Conservation (phyloP, 2,888 invertebrate species). For the Bellardia bayeri region DNA sequence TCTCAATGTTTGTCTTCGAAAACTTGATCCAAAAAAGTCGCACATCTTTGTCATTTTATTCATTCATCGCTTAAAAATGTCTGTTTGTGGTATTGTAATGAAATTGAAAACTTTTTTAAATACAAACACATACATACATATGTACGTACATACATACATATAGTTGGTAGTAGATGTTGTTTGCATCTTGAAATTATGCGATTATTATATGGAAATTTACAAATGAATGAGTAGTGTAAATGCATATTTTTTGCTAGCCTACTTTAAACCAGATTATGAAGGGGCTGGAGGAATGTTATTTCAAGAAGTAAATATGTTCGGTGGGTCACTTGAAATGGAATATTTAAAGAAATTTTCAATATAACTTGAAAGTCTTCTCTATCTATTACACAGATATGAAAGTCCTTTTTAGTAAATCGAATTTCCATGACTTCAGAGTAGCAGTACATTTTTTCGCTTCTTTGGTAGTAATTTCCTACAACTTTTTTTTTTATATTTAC, state of each 20-base stretch:
- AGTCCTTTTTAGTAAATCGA: no score
- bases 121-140: background rate
- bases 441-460: no score
- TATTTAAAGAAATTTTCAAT: no score
- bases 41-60: constrained; percentile 39
- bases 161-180: constrained; percentile 18
- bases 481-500: no score
- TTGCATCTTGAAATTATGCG: constrained; percentile 53
- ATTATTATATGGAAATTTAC: constrained; percentile 53
- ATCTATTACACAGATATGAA: no score
- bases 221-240: constrained; percentile 45
- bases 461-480: no score
- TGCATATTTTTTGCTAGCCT: constrained; percentile 12
- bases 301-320: background rate
- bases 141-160: background rate
- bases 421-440: no score
- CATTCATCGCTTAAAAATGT: constrained; percentile 6
- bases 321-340: background rate
- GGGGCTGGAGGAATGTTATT: background rate
- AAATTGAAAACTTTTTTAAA: constrained; percentile 53
- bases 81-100: constrained; percentile 46
- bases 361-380: no score
- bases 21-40: constrained; percentile 38
- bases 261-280: constrained; percentile 7
- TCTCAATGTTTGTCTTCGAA: background rate